Evolutionary conservation across 2,113 vertebrate species (phyloP).

Genomic region (Daboia siamensis): DNA sequence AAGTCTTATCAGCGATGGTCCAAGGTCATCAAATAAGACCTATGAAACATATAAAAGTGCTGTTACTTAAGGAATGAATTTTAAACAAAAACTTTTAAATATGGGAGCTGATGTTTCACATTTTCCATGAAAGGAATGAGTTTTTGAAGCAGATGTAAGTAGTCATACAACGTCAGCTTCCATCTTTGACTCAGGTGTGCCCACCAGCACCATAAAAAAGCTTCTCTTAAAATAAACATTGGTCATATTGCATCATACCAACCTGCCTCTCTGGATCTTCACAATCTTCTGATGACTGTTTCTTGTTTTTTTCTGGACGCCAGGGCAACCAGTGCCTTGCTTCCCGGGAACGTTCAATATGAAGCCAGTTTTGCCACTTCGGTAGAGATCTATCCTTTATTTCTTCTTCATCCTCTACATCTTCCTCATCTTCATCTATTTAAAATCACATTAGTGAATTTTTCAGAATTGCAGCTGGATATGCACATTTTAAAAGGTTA

Average conservation of each 20-base stretch:
- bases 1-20: conserved; percentile 83
- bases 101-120: not conserved
- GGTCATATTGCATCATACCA: conserved; percentile 7
- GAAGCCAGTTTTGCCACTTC: conserved; percentile 82
- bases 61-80: not conserved
- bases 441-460: conserved; percentile 2
- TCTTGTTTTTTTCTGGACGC: conserved; percentile 88
- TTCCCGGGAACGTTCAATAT: conserved; percentile 83
- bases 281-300: conserved; percentile 89
- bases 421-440: conserved; percentile 81
- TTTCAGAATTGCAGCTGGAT: not conserved
- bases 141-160: not conserved
- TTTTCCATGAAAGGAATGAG: not conserved
- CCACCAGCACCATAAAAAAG: not conserved
- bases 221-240: not conserved
- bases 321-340: conserved; percentile 88
- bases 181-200: not conserved
- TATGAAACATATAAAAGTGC: conserved; percentile 45
- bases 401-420: conserved; percentile 78
- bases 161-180: not conserved
- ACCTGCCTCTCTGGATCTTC: conserved; percentile 98
- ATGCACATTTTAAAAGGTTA: not conserved
- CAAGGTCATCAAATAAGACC: conserved; percentile 95
- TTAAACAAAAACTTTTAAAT: not conserved
- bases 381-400: conserved; percentile 84